Evolutionary conservation across 2,797 vertebrate genomes (phyloP), one percentile per base, ranked within the genome.

Genomic region (Amblyraja radiata): DNA sequence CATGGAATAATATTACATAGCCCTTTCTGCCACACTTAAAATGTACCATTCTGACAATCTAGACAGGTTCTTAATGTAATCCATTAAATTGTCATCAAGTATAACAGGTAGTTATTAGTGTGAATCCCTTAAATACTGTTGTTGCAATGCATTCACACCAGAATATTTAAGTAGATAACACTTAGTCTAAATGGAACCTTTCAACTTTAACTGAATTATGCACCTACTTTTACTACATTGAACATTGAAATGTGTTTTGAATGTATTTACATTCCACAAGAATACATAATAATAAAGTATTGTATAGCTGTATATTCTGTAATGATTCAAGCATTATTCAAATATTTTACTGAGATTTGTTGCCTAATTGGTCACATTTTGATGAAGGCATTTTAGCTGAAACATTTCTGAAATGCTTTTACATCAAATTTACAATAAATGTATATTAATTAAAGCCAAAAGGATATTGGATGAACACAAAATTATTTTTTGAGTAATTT

Each of bases 61-160:
- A 79, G 13, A 63, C 58, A 88, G 32, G 61, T 16, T 65, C 63
- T 88, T 88, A 88, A n/a, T 14, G 58, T 88, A 91, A 74, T 91
- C 90, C 36, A 91, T 74, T 74, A 74, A 74, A 73, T 91, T 46
- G 88, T 28, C 74, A 32, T 91, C 68, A 91, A 46, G 36, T 13
- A 73, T 73, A 32, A 91, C 36, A 71, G 68, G 39, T 25, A 74
- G 32, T 73, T 74, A 39, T 73, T 90, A 73, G 65, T 46, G 36
- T 73, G 68, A 21, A 91, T 91, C 68, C 11, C 39, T 74, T 39
- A n/a, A 65, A 88, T 65, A 21, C 9, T 74, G 36, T 23, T 91
- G 90, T 46, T 91, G 68, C 65, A 91, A 88, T 65, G 7, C 28
- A 88, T 88, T 88, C 84, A 65, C 28, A 86, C 88, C 39, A 36